phyloP scores from a whole-genome alignment of 2,113 vertebrate species.

The Notarius quadriscutis region DNA sequence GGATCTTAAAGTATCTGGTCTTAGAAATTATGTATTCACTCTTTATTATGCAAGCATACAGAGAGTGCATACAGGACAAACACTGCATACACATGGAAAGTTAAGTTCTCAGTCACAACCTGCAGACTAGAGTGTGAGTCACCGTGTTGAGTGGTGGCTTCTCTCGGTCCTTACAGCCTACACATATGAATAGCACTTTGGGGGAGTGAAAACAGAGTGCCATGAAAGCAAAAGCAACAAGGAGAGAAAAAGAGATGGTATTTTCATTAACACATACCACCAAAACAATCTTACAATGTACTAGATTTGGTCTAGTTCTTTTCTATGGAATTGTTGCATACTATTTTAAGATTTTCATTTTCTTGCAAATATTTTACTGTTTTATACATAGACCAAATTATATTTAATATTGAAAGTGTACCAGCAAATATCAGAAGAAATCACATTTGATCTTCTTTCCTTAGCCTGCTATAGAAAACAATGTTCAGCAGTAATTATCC shows the following conservation, averaged over 20 bases:
- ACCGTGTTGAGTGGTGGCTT: constrained; percentile 26
- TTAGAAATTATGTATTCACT: background rate
- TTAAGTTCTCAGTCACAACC: constrained; percentile 14
- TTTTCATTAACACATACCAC: background rate
- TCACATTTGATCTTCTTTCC: background rate
- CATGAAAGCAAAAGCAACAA: constrained; percentile 19
- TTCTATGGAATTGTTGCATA: background rate
- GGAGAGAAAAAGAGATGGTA: background rate
- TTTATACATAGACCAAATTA: background rate
- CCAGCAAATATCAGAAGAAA: background rate
- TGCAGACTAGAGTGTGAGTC: constrained; percentile 30
- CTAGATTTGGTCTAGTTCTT: background rate
- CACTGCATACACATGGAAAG: background rate
- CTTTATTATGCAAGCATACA: background rate
- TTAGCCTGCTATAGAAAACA: background rate
- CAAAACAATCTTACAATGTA: background rate
- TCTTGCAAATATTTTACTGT: background rate
- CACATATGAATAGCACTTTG: constrained; percentile 18
- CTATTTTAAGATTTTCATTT: background rate
- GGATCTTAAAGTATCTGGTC: background rate
- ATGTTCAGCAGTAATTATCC: background rate
- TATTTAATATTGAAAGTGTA: background rate
- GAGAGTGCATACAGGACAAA: background rate
- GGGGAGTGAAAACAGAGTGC: background rate
- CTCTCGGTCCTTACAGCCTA: constrained; percentile 18